Percentiles rank a stretch among this genome's conserved stretches.
Conservation (phyloP, 2,888 invertebrate species). For the Theristus sp. region DNA sequence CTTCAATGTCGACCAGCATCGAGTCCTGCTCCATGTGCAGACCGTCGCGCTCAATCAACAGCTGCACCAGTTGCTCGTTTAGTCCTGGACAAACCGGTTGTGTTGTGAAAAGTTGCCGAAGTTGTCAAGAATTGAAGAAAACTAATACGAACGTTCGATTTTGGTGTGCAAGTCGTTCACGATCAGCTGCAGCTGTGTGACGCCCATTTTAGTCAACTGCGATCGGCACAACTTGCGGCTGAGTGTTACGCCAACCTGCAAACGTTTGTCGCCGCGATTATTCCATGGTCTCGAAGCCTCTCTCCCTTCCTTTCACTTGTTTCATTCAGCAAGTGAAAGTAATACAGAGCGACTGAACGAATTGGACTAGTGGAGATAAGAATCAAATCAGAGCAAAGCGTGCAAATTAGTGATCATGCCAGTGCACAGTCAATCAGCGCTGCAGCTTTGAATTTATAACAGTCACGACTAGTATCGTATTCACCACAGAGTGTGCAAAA, state of each 20-base stretch:
- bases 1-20: conserved; percentile 86
- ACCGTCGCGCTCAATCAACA: conserved; percentile 74
- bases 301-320: too few relatives aligned
- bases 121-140: neutral
- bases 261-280: too few relatives aligned
- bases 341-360: too few relatives aligned
- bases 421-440: too few relatives aligned
- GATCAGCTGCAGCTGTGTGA: conserved; percentile 77
- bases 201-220: conserved; percentile 50
- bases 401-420: too few relatives aligned
- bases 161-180: conserved; percentile 81
- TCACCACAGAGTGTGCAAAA: too few relatives aligned
- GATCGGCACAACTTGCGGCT: conserved; percentile 46
- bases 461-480: too few relatives aligned
- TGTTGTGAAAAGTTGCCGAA: too few relatives aligned
- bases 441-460: too few relatives aligned
- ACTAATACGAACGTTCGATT: conserved; percentile 48
- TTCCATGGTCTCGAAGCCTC: neutral
- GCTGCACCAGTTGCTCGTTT: conserved; percentile 68
- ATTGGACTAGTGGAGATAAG: too few relatives aligned
- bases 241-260: conserved; percentile 9
- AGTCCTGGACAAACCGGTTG: conserved; percentile 38
- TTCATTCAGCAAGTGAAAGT: too few relatives aligned
- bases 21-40: conserved; percentile 91
- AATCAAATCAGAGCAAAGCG: too few relatives aligned